These are phyloP conservation scores for Ennomos fuscantarius DNA, from an alignment of 2,888 invertebrate genomes.

Conservation along the genomic window DNA sequence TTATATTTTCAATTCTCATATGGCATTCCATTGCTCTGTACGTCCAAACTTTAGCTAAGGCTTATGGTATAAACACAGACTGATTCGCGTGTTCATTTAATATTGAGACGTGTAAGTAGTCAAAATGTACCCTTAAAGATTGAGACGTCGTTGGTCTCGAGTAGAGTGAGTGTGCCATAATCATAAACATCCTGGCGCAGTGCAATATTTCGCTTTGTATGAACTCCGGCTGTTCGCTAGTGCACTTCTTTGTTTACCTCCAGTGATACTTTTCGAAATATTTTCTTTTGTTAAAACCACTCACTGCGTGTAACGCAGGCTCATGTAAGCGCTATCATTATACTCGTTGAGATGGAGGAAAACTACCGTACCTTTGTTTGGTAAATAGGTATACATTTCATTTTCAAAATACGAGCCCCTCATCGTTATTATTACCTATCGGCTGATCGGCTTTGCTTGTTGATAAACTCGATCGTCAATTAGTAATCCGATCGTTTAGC, in stretches of 20 bases:
- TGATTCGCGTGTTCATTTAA: slow-evolving; percentile 38
- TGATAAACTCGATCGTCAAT: slow-evolving; percentile 4
- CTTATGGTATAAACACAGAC: neutral
- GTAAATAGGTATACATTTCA: slow-evolving; percentile 29
- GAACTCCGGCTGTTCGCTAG: slow-evolving; percentile 70
- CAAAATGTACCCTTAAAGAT: slow-evolving; percentile 67
- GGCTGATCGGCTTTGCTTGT: slow-evolving; percentile 10
- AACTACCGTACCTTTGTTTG: slow-evolving; percentile 33
- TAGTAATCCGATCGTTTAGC: slow-evolving; percentile 11
- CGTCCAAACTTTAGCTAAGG: too few relatives aligned
- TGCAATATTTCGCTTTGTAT: slow-evolving; percentile 80
- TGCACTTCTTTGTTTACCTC: slow-evolving; percentile 77
- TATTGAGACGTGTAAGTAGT: slow-evolving; percentile 59
- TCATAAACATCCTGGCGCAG: slow-evolving; percentile 78
- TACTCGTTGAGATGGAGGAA: slow-evolving; percentile 34
- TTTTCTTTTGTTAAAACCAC: slow-evolving; percentile 79
- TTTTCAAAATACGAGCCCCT: slow-evolving; percentile 30
- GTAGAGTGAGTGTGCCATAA: slow-evolving; percentile 74
- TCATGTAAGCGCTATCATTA: slow-evolving; percentile 43
- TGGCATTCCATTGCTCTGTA: too few relatives aligned
- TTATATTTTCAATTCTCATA: too few relatives aligned
- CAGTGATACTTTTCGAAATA: slow-evolving; percentile 80
- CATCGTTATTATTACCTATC: neutral
- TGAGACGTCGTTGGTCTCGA: slow-evolving; percentile 52
- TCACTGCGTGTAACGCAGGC: slow-evolving; percentile 66